phyloP scores from a whole-genome alignment of 2,888 invertebrate species.

The Lasioglossum leucozonium region DNA sequence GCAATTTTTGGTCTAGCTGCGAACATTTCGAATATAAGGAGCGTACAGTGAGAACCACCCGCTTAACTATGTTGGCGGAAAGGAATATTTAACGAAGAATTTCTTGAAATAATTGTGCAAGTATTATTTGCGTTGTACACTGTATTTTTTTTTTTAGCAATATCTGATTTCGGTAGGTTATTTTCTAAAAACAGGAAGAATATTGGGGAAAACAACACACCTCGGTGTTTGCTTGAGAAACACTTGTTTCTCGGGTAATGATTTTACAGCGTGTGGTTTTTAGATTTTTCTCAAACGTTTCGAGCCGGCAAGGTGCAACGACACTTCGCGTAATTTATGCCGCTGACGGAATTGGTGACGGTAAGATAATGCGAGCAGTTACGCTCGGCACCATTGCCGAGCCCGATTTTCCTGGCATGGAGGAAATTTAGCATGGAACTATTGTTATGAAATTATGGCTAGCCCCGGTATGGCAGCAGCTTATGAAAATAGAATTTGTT shows the following conservation, averaged over 20 bases:
- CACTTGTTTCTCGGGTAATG: not conserved
- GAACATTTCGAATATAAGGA: not conserved
- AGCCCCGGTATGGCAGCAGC: conserved; percentile 59
- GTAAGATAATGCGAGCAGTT: conserved; percentile 52
- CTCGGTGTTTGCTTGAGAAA: not conserved
- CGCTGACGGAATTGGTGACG: conserved; percentile 41
- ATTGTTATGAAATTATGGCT: conserved; percentile 68
- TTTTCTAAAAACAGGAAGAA: too few relatives aligned
- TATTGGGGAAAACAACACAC: not conserved
- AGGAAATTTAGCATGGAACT: conserved; percentile 63
- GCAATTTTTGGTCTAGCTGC: not conserved
- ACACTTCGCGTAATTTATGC: conserved; percentile 32
- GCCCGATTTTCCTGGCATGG: conserved; percentile 50
- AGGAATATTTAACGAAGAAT: not conserved
- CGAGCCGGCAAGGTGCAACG: not conserved
- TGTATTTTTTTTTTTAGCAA: too few relatives aligned
- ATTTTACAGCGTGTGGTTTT: not conserved
- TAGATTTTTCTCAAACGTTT: not conserved
- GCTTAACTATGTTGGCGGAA: not conserved
- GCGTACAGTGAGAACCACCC: not conserved
- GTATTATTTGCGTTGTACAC: not conserved
- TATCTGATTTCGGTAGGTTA: too few relatives aligned
- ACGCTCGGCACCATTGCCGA: conserved; percentile 30
- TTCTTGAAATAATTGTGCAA: not conserved
- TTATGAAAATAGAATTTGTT: conserved; percentile 62